A percentile compares a stretch with the other conserved stretches of the same genome.
phyloP scores from a whole-genome alignment of 1,140 invertebrate genomes.

The Drosophila repleta region DNA sequence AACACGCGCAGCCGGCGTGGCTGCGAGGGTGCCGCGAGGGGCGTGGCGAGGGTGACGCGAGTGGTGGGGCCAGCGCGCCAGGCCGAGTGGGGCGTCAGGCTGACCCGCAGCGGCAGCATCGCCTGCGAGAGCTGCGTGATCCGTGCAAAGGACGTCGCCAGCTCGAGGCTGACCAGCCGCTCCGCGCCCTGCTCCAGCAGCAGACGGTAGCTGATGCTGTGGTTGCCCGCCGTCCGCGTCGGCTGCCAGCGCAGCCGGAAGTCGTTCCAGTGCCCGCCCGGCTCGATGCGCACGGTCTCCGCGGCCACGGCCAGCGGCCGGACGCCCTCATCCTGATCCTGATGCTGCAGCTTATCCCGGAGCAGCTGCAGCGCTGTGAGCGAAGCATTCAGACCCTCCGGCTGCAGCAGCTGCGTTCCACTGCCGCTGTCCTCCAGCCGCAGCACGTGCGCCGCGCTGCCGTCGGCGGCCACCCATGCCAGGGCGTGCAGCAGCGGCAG shows the following conservation, averaged over 20 bases:
- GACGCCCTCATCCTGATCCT: conserved; percentile 85
- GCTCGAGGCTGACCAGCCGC: conserved; percentile 43
- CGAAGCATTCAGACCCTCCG: not conserved
- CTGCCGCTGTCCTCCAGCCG: not conserved
- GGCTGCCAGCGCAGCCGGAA: conserved; percentile 93
- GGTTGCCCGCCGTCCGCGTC: conserved; percentile 90
- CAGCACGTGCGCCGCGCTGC: conserved; percentile 8
- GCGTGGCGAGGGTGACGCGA: conserved; percentile 86
- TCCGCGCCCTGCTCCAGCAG: conserved; percentile 56
- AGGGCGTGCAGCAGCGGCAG: conserved; percentile 38
- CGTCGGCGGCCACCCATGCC: conserved; percentile 51
- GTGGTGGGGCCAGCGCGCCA: conserved; percentile 90
- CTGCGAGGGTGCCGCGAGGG: conserved; percentile 89
- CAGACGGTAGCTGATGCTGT: conserved; percentile 89
- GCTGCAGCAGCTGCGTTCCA: conserved; percentile 19
- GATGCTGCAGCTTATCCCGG: not conserved
- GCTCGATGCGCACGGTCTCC: conserved; percentile 86
- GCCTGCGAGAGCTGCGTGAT: conserved; percentile 86
- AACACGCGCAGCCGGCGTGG: conserved; percentile 89
- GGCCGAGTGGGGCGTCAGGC: conserved; percentile 91
- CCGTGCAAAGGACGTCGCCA: conserved; percentile 56
- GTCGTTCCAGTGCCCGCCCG: conserved; percentile 89
- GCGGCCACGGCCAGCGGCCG: conserved; percentile 88
- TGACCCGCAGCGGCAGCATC: conserved; percentile 88
- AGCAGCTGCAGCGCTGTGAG: conserved; percentile 41